Evolutionary conservation across 2,113 vertebrate genomes (phyloP).

Genomic region (Ranitomeya variabilis): DNA sequence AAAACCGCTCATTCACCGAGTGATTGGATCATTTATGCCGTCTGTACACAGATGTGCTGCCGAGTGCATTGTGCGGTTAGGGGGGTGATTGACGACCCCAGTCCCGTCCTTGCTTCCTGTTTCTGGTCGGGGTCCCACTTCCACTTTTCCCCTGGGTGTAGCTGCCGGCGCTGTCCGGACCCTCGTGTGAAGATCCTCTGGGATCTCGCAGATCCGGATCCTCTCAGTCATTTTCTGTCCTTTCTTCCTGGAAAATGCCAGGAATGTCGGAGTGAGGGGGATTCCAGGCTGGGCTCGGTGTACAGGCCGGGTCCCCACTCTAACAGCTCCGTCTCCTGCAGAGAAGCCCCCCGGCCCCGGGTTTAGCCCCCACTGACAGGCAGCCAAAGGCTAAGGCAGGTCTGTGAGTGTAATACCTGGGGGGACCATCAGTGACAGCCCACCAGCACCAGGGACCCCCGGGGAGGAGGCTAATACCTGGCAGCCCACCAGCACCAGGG

Average conservation of each 20-base stretch:
- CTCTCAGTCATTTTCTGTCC: too few relatives aligned
- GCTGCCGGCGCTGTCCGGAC: too few relatives aligned
- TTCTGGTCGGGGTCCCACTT: too few relatives aligned
- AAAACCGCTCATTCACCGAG: too few relatives aligned
- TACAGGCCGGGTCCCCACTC: constrained; percentile 58
- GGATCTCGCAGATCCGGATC: too few relatives aligned
- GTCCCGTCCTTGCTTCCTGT: too few relatives aligned
- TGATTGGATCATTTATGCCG: too few relatives aligned
- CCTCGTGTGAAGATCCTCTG: too few relatives aligned
- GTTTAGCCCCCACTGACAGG: constrained; percentile 50
- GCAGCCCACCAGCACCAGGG: constrained; percentile 50
- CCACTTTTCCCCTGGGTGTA: too few relatives aligned
- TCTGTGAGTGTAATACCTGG: constrained; percentile 61
- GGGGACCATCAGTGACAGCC: constrained; percentile 54
- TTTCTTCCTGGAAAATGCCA: neutral
- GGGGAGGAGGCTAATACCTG: constrained; percentile 16
- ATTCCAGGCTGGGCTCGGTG: constrained; percentile 67
- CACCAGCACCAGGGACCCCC: constrained; percentile 51
- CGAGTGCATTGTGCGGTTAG: too few relatives aligned
- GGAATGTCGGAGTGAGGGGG: constrained; percentile 45
- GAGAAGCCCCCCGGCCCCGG: constrained; percentile 52
- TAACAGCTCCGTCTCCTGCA: constrained; percentile 56
- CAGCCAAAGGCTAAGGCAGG: constrained; percentile 63
- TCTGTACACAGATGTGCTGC: too few relatives aligned
- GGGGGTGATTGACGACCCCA: too few relatives aligned